phyloP scores from a whole-genome alignment of 2,113 vertebrate genomes.

The Apus apus region DNA sequence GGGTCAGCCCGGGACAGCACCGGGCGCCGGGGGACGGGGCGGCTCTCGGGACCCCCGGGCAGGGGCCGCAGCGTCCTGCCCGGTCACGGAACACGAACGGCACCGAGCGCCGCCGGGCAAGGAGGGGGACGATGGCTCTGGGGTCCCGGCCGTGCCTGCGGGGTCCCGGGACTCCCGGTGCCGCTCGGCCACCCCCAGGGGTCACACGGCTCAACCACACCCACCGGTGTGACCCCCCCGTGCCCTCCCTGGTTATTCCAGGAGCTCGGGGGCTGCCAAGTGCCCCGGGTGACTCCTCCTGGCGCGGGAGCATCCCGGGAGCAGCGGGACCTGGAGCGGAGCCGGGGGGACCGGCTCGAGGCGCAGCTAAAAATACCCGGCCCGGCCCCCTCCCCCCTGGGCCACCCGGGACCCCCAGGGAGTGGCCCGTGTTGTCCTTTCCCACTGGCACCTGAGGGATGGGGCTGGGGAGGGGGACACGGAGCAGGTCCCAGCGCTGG shows the following conservation, averaged over 20 bases:
- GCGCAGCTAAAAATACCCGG: neutral
- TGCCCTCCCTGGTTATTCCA: neutral
- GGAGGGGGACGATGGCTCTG: no score
- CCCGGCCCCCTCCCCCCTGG: neutral
- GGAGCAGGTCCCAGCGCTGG: no score
- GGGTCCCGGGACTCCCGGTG: neutral
- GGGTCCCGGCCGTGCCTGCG: no score
- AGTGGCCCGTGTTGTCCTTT: neutral
- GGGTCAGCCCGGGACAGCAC: neutral
- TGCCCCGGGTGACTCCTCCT: neutral
- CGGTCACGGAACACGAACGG: rapidly evolving
- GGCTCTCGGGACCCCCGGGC: neutral
- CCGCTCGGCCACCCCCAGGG: neutral
- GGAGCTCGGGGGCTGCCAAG: neutral
- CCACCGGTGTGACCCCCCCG: no score
- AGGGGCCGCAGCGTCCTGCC: no score
- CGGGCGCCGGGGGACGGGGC: neutral
- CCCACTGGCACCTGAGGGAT: neutral
- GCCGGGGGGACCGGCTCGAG: neutral
- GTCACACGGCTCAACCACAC: neutral
- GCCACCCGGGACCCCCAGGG: no score
- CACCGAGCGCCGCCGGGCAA: neutral
- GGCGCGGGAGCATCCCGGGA: neutral
- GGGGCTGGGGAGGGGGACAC: neutral
- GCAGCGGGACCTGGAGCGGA: neutral